A percentile compares a stretch with the other conserved stretches of the same genome.
Conservation (phyloP, 2,888 invertebrate species). For the Scelioninae gen. 2 region DNA sequence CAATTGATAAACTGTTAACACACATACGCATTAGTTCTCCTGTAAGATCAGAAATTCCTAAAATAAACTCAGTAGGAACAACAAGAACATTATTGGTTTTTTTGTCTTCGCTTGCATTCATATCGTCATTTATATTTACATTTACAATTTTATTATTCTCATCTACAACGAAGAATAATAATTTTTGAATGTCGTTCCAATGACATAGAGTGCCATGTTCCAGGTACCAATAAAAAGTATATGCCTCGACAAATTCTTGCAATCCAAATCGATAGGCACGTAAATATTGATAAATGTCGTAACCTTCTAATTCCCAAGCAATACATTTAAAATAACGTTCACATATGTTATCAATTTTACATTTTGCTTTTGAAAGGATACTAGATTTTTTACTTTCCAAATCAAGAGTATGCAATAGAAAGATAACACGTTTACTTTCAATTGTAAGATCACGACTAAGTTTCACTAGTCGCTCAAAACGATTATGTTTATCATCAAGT, state of each 20-base stretch:
- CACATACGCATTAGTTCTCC: slow-evolving; percentile 94
- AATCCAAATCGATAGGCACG: slow-evolving; percentile 81
- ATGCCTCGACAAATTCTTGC: slow-evolving; percentile 92
- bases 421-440: slow-evolving; percentile 93
- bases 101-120: slow-evolving; percentile 10
- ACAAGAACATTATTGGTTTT: slow-evolving; percentile 59
- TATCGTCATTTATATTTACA: slow-evolving; percentile 63
- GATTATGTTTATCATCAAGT: slow-evolving; percentile 87
- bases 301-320: slow-evolving; percentile 83
- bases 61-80: slow-evolving; percentile 79
- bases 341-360: slow-evolving; percentile 81
- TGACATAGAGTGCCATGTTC: slow-evolving; percentile 79
- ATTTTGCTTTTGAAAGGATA: slow-evolving; percentile 80
- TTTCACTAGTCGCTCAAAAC: slow-evolving; percentile 89
- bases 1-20: slow-evolving; percentile 87
- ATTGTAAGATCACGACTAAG: slow-evolving; percentile 89
- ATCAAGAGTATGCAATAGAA: slow-evolving; percentile 86
- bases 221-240: slow-evolving; percentile 85
- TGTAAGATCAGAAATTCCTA: slow-evolving; percentile 91
- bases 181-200: slow-evolving; percentile 78
- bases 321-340: slow-evolving; percentile 80
- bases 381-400: slow-evolving; percentile 77
- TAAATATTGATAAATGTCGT: slow-evolving; percentile 83
- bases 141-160: no score
- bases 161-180: slow-evolving; percentile 75